A percentile compares a stretch with the other conserved stretches of the same genome.
Conservation (phyloP, 2,113 vertebrate species). For the Podiceps cristatus region DNA sequence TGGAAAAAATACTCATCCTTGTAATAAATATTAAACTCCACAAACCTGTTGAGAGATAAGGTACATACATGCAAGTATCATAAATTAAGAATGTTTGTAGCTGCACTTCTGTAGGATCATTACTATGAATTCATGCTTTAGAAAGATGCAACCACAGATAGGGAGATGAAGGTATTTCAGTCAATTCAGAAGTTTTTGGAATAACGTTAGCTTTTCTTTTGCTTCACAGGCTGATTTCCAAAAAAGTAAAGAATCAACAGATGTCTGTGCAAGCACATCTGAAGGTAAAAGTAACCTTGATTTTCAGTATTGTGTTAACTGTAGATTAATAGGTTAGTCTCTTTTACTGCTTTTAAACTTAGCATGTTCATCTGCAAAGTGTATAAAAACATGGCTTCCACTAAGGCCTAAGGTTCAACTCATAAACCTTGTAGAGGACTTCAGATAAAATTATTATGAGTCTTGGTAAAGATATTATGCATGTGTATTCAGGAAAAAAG, state of each 20-base stretch:
- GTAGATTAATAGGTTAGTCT: neutral
- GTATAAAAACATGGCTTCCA: neutral
- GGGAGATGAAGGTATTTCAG: neutral
- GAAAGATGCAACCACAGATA: neutral
- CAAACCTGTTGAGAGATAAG: neutral
- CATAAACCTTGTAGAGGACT: neutral
- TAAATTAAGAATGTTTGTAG: neutral
- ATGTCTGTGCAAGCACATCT: conserved; percentile 71
- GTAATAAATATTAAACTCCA: neutral
- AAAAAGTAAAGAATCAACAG: conserved; percentile 30
- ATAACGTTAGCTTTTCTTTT: neutral
- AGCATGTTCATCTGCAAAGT: neutral
- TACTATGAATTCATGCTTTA: neutral
- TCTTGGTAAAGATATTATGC: neutral
- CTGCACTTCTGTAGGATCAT: neutral
- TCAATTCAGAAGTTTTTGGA: neutral
- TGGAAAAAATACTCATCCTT: neutral
- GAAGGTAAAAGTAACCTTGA: conserved; percentile 71
- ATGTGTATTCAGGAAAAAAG: neutral
- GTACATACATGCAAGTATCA: neutral
- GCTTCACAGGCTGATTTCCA: conserved; percentile 69
- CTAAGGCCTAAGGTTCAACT: neutral
- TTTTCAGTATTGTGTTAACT: neutral
- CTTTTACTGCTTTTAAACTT: neutral
- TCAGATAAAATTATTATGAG: neutral